These are phyloP conservation scores for Rhineura floridana DNA, from an alignment of 2,113 vertebrate species.

Conservation along the genomic window DNA sequence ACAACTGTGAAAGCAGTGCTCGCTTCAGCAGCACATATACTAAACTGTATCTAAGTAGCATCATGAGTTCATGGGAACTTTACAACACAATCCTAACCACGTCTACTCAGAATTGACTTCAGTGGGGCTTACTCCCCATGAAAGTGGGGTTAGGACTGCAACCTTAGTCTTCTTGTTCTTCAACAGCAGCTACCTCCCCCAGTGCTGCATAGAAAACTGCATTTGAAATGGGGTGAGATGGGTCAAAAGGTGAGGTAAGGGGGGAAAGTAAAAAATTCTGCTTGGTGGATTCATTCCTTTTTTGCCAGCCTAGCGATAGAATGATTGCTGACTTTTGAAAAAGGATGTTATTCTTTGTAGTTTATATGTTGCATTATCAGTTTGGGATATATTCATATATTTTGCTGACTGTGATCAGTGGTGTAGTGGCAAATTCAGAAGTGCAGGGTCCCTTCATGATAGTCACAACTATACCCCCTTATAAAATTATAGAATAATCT, in stretches of 20 bases:
- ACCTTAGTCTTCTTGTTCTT: background rate
- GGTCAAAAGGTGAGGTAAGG: background rate
- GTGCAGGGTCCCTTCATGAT: too few relatives aligned
- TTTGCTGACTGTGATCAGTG: background rate
- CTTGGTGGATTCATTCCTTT: background rate
- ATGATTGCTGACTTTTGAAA: background rate
- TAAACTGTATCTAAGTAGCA: too few relatives aligned
- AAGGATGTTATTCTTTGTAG: background rate
- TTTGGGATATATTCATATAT: background rate
- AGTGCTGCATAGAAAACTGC: too few relatives aligned
- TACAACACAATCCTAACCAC: too few relatives aligned
- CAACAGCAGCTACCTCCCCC: background rate
- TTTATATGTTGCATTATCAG: background rate
- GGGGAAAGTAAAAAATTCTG: background rate
- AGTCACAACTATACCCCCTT: too few relatives aligned
- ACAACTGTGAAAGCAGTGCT: background rate
- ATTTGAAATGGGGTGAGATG: too few relatives aligned
- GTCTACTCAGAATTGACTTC: too few relatives aligned
- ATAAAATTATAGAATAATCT: too few relatives aligned
- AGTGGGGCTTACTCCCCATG: too few relatives aligned
- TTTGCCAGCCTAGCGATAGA: background rate
- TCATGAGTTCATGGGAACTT: too few relatives aligned
- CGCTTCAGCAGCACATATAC: too few relatives aligned
- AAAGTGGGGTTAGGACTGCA: background rate
- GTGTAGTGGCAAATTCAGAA: too few relatives aligned